Conservation (phyloP, 2,113 vertebrate genomes). For the Paracanthobrama guichenoti region DNA sequence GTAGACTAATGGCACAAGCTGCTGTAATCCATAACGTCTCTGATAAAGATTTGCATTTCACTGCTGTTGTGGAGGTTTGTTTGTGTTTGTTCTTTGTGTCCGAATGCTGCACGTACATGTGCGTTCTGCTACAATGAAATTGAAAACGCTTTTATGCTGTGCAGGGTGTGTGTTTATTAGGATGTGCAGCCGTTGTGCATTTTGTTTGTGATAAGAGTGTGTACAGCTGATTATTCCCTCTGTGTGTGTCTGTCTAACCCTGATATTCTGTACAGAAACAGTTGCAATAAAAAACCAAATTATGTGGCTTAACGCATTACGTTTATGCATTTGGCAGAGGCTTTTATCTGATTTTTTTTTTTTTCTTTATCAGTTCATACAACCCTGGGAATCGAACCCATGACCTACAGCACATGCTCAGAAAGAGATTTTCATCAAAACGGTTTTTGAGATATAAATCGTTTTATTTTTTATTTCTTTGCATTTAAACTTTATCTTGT, state of each 20-base stretch:
- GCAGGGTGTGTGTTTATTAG: neutral
- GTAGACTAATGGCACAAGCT: neutral
- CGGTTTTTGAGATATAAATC: neutral
- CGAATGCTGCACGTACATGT: slow-evolving; percentile 1
- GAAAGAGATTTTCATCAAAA: neutral
- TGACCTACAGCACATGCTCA: neutral
- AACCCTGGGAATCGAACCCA: neutral
- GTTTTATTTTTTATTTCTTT: neutral
- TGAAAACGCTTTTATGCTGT: slow-evolving; percentile 33
- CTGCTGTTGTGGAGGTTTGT: slow-evolving; percentile 2
- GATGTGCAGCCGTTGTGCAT: slow-evolving; percentile 18
- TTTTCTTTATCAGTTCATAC: neutral
- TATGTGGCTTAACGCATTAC: neutral
- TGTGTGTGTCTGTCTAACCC: slow-evolving; percentile 17
- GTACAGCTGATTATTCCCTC: slow-evolving; percentile 17
- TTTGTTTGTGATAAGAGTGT: slow-evolving; percentile 25
- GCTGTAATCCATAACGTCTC: neutral
- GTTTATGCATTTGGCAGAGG: neutral
- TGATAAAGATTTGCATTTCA: neutral
- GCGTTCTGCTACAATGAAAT: slow-evolving; percentile 9
- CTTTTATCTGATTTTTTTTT: neutral
- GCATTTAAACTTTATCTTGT: neutral
- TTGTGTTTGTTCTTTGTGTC: neutral
- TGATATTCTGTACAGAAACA: slow-evolving; percentile 3
- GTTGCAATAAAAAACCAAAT: neutral